Percentiles rank a stretch among this genome's conserved stretches.
Conservation (phyloP, 2,888 invertebrate genomes). For the Cantharis rufa region DNA sequence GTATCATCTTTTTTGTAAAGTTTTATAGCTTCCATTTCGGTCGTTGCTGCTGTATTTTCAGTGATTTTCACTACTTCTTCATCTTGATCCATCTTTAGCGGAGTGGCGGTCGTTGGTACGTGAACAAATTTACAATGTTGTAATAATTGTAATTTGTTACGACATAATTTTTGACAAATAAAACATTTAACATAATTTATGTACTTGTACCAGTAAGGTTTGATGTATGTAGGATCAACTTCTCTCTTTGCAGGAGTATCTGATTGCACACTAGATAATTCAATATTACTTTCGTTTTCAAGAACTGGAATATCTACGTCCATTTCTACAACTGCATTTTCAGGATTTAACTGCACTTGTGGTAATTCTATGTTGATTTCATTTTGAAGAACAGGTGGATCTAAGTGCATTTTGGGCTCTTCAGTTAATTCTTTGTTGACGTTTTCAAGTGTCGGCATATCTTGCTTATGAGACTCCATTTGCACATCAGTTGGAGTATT, state of each 20-base stretch:
- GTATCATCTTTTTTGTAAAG: neutral
- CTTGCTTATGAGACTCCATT: neutral
- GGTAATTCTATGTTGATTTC: neutral
- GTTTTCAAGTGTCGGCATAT: neutral
- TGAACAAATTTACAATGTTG: constrained; percentile 17
- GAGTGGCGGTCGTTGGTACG: neutral
- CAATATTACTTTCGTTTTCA: neutral
- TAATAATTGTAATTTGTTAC: neutral
- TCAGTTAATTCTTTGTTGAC: neutral
- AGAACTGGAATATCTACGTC: neutral
- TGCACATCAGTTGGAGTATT: neutral
- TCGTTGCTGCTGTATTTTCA: neutral
- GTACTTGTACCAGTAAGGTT: neutral
- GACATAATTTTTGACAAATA: constrained; percentile 17
- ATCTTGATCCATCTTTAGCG: neutral
- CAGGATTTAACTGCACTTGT: neutral
- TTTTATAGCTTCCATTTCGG: neutral
- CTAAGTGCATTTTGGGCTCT: neutral
- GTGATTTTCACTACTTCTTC: neutral
- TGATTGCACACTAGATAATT: neutral
- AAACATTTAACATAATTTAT: constrained; percentile 7
- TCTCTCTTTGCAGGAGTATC: neutral
- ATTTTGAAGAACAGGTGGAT: neutral
- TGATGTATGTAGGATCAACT: neutral
- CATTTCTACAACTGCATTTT: neutral